These are phyloP conservation scores for Pithys albifrons DNA, from an alignment of 2,113 vertebrate genomes.

Conservation along the genomic window DNA sequence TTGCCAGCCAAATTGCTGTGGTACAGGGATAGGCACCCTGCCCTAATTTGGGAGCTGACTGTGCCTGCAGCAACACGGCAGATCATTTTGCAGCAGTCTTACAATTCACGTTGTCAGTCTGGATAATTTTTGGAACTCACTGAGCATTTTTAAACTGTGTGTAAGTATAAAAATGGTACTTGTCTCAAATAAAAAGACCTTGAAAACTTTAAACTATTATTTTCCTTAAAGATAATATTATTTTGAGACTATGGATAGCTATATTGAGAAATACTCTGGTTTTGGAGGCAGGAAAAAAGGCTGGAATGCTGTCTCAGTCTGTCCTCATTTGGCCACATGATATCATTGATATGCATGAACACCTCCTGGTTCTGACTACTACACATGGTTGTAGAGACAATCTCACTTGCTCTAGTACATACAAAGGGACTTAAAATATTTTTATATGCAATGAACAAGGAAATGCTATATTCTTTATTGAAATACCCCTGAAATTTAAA, in stretches of 20 bases:
- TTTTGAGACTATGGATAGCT: not conserved
- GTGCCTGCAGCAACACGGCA: conserved; percentile 18
- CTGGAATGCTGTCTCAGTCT: not conserved
- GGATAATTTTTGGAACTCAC: not conserved
- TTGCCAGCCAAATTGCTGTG: conserved; percentile 31
- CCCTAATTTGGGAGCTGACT: conserved; percentile 19
- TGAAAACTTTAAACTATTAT: not conserved
- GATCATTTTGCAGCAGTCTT: conserved; percentile 6
- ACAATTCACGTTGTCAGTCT: not conserved
- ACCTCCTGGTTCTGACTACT: not conserved
- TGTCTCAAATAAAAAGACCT: not conserved
- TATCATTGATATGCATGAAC: not conserved
- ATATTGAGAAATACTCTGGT: not conserved
- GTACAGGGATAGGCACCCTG: conserved; percentile 22
- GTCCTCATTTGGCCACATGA: not conserved
- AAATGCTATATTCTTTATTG: not conserved
- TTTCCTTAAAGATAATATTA: not conserved
- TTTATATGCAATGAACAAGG: not conserved
- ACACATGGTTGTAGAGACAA: not conserved
- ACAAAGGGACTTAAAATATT: not conserved
- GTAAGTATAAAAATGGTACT: not conserved
- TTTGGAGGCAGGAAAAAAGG: not conserved
- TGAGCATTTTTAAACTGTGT: not conserved
- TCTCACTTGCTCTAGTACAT: not conserved
- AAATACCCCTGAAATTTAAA: not conserved